A percentile compares a stretch with the other conserved stretches of the same genome.
These are phyloP conservation scores for Timema cristinae DNA, from an alignment of 2,888 invertebrate genomes.

Conservation along the genomic window DNA sequence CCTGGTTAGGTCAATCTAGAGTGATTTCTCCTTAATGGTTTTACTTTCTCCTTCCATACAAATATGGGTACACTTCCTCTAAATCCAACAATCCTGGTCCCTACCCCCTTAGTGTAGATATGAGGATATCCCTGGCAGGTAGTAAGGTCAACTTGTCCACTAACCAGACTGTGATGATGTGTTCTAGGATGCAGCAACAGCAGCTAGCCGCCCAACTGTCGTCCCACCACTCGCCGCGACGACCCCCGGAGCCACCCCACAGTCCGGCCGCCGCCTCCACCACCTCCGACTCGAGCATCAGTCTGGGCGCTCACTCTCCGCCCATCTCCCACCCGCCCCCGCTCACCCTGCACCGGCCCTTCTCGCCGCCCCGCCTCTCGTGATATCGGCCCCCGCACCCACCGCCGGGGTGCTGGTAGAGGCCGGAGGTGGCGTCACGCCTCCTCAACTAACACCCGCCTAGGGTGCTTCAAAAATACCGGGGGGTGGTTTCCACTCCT, in stretches of 20 bases:
- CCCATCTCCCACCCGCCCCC: slow-evolving; percentile 35
- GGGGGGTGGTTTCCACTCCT: too few relatives aligned
- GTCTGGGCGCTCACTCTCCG: slow-evolving; percentile 33
- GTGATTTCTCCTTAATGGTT: too few relatives aligned
- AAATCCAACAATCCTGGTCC: too few relatives aligned
- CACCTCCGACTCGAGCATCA: slow-evolving; percentile 36
- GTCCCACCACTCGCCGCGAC: slow-evolving; percentile 25
- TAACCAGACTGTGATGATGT: background rate
- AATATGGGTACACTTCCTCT: too few relatives aligned
- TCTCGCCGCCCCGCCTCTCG: slow-evolving; percentile 36
- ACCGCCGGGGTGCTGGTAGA: slow-evolving; percentile 29
- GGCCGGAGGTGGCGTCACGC: slow-evolving; percentile 7
- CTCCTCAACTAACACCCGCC: background rate
- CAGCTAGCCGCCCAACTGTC: slow-evolving; percentile 40
- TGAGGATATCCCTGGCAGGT: too few relatives aligned
- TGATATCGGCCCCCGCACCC: slow-evolving; percentile 37
- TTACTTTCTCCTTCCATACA: too few relatives aligned
- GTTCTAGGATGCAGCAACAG: slow-evolving; percentile 41
- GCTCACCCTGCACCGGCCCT: slow-evolving; percentile 37
- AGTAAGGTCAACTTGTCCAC: too few relatives aligned
- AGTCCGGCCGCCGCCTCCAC: slow-evolving; percentile 37
- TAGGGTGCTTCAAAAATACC: too few relatives aligned
- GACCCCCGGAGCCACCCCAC: slow-evolving; percentile 31
- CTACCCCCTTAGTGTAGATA: too few relatives aligned
- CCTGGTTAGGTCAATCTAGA: too few relatives aligned